These are phyloP conservation scores for Arctia plantaginis DNA, from an alignment of 2,888 invertebrate genomes.

Conservation along the genomic window DNA sequence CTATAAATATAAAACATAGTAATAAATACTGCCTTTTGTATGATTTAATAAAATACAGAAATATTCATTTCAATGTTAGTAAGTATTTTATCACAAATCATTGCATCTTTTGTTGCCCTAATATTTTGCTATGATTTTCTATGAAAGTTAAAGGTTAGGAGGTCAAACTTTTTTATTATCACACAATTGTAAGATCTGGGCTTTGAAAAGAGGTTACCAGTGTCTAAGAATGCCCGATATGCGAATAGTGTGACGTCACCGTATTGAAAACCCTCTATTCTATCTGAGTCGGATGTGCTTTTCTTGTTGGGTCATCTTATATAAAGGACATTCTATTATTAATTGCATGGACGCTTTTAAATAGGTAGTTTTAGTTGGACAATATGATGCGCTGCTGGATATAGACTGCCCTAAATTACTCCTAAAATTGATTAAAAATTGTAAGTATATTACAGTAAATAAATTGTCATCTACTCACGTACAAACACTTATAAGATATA, in stretches of 20 bases:
- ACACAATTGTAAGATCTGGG: neutral
- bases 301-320: neutral
- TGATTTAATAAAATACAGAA: neutral
- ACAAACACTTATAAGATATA: neutral
- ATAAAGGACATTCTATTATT: neutral
- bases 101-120: neutral
- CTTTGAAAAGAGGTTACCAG: neutral
- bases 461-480: neutral
- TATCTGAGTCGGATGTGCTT: neutral
- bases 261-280: neutral
- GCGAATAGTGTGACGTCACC: neutral
- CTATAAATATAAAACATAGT: too few relatives aligned
- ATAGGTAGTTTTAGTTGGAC: neutral
- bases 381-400: too few relatives aligned
- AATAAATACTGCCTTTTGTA: neutral
- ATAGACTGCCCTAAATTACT: too few relatives aligned
- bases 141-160: neutral
- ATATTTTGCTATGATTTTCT: neutral
- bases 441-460: too few relatives aligned
- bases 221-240: neutral
- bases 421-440: neutral
- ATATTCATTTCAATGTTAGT: neutral
- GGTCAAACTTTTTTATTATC: neutral
- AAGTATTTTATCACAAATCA: neutral
- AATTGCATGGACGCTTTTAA: neutral